A percentile compares a stretch with the other conserved stretches of the same genome.
phyloP scores from a whole-genome alignment of 2,888 invertebrate species.

The Scaptodrosophila latifasciaeformis region DNA sequence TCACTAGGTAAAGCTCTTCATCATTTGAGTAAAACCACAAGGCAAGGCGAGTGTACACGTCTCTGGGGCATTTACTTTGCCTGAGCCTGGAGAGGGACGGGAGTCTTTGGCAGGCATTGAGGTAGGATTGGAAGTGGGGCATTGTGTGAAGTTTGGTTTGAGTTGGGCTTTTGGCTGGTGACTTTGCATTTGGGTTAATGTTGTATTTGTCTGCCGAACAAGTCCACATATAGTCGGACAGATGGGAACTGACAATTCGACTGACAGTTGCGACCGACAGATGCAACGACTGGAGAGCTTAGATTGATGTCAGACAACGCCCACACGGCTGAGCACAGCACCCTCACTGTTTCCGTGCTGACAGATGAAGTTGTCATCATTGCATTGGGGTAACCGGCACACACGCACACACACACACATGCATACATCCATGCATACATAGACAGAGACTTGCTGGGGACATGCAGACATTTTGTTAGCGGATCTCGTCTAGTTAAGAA shows the following conservation, averaged over 20 bases:
- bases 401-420: constrained; percentile 11
- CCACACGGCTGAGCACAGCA: background rate
- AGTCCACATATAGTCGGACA: too few species aligned
- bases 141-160: too few species aligned
- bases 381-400: constrained; percentile 1
- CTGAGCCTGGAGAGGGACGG: too few species aligned
- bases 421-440: constrained; percentile 3
- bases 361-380: constrained; percentile 1
- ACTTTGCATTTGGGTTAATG: constrained; percentile 66
- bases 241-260: too few species aligned
- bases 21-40: too few species aligned
- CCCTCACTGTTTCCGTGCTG: background rate
- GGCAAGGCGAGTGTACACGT: constrained; percentile 17
- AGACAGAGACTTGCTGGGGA: too few species aligned
- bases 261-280: too few species aligned
- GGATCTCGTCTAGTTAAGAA: constrained; percentile 38
- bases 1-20: too few species aligned
- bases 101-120: too few species aligned
- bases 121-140: too few species aligned
- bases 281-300: constrained; percentile 17
- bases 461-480: constrained; percentile 65
- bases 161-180: too few species aligned
- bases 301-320: constrained; percentile 50
- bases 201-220: constrained; percentile 41
- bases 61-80: constrained; percentile 48